Conservation (phyloP, 1,140 invertebrate genomes). For the Coptotermes formosanus region DNA sequence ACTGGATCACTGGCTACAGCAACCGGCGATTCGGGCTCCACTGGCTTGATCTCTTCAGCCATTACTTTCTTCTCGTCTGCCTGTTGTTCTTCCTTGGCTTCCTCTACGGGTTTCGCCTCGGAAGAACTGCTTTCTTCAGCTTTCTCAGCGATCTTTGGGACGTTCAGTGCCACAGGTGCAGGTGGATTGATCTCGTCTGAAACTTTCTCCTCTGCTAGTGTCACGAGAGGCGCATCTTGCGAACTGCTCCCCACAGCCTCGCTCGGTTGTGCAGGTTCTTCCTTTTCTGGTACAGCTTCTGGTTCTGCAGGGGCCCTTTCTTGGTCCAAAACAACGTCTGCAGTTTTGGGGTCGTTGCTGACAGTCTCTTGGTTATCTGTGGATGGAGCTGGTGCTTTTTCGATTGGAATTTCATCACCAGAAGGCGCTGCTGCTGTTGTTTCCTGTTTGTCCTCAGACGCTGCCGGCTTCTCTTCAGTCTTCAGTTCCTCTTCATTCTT, state of each 20-base stretch:
- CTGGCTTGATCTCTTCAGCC: slow-evolving; percentile 27
- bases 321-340: slow-evolving; percentile 1
- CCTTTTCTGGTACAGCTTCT: background rate
- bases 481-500: slow-evolving; percentile 24
- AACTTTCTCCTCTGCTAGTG: slow-evolving; percentile 34
- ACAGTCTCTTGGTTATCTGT: background rate
- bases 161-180: slow-evolving; percentile 31
- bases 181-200: slow-evolving; percentile 25
- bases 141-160: slow-evolving; percentile 8
- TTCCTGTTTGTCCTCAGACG: background rate
- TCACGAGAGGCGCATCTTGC: slow-evolving; percentile 32
- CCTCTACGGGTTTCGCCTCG: slow-evolving; percentile 30
- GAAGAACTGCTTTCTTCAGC: background rate
- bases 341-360: background rate
- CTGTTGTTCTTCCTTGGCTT: slow-evolving; percentile 26
- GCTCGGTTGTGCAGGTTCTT: background rate
- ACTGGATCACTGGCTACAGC: slow-evolving; percentile 8
- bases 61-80: background rate
- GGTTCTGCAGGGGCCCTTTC: background rate
- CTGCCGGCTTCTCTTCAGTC: slow-evolving; percentile 30
- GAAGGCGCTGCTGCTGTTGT: background rate
- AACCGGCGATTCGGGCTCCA: background rate
- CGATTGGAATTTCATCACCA: slow-evolving; percentile 26
- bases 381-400: background rate
- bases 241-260: slow-evolving; percentile 31